Conservation (phyloP, 1,140 invertebrate genomes). For the Dreissena polymorpha region DNA sequence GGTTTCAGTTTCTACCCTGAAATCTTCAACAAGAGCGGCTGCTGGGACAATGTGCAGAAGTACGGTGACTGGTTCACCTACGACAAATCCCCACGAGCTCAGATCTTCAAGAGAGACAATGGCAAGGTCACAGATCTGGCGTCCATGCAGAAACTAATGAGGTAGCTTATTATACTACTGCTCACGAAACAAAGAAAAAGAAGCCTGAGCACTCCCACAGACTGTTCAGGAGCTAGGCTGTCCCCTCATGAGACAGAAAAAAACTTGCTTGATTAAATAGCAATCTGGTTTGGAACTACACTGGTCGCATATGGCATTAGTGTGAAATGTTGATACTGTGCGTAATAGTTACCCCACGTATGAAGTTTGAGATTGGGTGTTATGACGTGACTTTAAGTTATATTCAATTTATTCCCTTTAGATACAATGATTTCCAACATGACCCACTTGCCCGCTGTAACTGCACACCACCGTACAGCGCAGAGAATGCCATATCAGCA, state of each 20-base stretch:
- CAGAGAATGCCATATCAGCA: constrained; percentile 87
- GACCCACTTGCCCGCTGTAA: constrained; percentile 86
- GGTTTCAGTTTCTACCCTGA: constrained; percentile 82
- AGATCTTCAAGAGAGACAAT: constrained; percentile 77
- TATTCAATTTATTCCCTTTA: constrained; percentile 46
- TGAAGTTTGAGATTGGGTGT: too few species aligned
- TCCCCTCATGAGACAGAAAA: too few species aligned
- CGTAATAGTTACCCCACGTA: too few species aligned
- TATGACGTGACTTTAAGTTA: too few species aligned
- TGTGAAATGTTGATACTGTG: too few species aligned
- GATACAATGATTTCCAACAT: constrained; percentile 87
- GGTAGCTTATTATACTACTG: constrained; percentile 59
- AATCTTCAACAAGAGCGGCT: constrained; percentile 83
- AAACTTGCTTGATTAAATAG: too few species aligned
- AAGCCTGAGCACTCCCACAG: too few species aligned
- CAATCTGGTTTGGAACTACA: too few species aligned
- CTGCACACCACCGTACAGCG: constrained; percentile 87
- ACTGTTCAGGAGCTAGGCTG: too few species aligned
- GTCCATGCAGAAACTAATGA: constrained; percentile 78
- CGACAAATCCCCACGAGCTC: constrained; percentile 74
- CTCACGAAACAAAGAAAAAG: too few species aligned
- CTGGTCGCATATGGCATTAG: too few species aligned
- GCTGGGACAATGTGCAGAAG: constrained; percentile 81
- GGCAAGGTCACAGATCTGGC: constrained; percentile 71
- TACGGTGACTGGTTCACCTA: constrained; percentile 87